A percentile compares a stretch with the other conserved stretches of the same genome.
Evolutionary conservation across 2,113 vertebrate species (phyloP).

Genomic region (Corynorhinus townsendii): DNA sequence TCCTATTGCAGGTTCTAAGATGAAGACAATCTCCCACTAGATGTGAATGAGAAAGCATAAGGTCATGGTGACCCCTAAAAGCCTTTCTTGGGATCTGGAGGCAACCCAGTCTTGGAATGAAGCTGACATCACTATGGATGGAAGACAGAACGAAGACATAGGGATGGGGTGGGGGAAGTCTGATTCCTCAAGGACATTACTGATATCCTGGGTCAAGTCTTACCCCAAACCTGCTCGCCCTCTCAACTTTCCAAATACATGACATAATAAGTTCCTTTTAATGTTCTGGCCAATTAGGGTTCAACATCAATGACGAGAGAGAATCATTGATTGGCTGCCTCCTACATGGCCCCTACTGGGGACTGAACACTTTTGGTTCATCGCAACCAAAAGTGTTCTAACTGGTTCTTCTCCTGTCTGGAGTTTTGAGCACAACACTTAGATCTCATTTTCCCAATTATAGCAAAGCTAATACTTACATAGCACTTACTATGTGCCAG

Average conservation of each 20-base stretch:
- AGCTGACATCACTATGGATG: neutral
- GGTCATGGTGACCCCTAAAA: neutral
- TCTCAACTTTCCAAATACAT: neutral
- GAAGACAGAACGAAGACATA: neutral
- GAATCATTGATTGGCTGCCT: too few species aligned
- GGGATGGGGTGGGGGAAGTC: neutral
- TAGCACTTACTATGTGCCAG: neutral
- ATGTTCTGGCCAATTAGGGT: neutral
- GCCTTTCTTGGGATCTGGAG: neutral
- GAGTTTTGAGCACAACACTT: neutral
- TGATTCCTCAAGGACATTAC: neutral
- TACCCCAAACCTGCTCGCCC: neutral
- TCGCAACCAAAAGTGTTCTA: neutral
- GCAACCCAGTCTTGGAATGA: neutral
- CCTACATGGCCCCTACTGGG: too few species aligned
- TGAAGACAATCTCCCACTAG: neutral
- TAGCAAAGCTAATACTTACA: neutral
- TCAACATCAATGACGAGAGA: neutral
- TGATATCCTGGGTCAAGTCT: neutral
- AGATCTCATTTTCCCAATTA: neutral
- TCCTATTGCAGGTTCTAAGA: neutral
- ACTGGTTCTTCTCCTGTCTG: neutral
- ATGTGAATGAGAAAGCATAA: neutral
- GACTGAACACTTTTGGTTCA: neutral
- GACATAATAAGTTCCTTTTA: neutral